A percentile compares a stretch with the other conserved stretches of the same genome.
Evolutionary conservation across 2,113 vertebrate species (phyloP).

Genomic region (Calonectris borealis): DNA sequence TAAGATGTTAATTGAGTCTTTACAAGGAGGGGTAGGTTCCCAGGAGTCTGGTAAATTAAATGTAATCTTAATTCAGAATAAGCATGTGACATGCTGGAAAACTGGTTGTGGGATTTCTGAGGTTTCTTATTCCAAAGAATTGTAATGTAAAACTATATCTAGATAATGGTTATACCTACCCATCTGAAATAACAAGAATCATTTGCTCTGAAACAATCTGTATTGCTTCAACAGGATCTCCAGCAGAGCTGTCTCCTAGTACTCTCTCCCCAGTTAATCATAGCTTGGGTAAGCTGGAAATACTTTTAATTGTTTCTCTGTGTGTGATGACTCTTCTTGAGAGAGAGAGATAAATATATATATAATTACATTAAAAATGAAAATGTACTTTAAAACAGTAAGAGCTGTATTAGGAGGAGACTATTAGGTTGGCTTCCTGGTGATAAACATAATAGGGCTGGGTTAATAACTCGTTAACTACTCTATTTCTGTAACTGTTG

Average conservation of each 20-base stretch:
- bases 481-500: neutral
- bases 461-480: neutral
- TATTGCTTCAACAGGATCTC: slow-evolving; percentile 84
- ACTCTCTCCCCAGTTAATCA: slow-evolving; percentile 94
- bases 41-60: neutral
- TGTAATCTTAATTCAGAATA: neutral
- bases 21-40: neutral
- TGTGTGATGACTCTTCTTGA: neutral
- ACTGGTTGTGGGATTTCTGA: neutral
- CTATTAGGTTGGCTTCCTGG: neutral
- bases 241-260: slow-evolving; percentile 94
- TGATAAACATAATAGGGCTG: neutral
- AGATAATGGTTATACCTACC: neutral
- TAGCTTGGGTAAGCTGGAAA: slow-evolving; percentile 84
- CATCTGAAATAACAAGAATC: neutral
- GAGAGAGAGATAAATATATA: neutral
- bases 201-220: neutral
- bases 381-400: neutral
- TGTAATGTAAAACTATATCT: neutral
- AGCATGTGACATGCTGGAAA: neutral
- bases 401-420: neutral
- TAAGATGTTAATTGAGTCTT: neutral
- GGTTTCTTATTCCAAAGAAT: neutral
- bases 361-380: neutral
- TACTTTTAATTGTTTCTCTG: neutral